phyloP scores from a whole-genome alignment of 2,113 vertebrate genomes.

The Bos javanicus region DNA sequence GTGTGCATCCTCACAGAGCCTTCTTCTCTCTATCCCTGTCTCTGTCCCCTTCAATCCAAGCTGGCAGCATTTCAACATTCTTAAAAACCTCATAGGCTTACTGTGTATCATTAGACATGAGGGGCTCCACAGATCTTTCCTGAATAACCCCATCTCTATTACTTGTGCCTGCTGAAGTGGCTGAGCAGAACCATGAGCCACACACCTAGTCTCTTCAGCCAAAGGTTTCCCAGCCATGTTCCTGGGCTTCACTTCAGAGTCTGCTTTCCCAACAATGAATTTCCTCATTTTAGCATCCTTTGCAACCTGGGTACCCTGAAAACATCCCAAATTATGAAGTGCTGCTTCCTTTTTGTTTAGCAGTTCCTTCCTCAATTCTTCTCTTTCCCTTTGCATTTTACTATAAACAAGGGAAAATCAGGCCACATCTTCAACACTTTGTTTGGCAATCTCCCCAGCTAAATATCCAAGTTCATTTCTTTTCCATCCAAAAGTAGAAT shows the following conservation, averaged over 20 bases:
- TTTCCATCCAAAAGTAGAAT: background rate
- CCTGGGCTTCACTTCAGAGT: background rate
- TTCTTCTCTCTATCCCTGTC: background rate
- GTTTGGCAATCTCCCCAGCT: background rate
- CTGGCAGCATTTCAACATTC: background rate
- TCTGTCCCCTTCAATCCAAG: background rate
- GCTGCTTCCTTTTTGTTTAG: background rate
- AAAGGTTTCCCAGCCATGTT: background rate
- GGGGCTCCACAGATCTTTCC: background rate
- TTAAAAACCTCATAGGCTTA: background rate
- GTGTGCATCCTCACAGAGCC: background rate
- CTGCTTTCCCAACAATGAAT: background rate
- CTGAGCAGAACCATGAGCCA: too few relatives aligned
- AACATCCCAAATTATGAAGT: background rate
- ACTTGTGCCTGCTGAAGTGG: background rate
- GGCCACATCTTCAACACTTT: background rate
- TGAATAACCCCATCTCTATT: background rate
- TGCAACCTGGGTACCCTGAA: background rate
- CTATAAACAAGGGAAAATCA: background rate
- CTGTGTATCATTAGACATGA: background rate
- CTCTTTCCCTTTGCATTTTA: background rate
- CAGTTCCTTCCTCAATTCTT: background rate
- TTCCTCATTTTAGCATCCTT: background rate
- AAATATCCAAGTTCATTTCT: background rate
- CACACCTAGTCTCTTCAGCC: background rate